Evolutionary conservation across 1,140 invertebrate species (phyloP), one percentile per base, ranked within the genome.

Genomic region (Bombus pyrosoma): DNA sequence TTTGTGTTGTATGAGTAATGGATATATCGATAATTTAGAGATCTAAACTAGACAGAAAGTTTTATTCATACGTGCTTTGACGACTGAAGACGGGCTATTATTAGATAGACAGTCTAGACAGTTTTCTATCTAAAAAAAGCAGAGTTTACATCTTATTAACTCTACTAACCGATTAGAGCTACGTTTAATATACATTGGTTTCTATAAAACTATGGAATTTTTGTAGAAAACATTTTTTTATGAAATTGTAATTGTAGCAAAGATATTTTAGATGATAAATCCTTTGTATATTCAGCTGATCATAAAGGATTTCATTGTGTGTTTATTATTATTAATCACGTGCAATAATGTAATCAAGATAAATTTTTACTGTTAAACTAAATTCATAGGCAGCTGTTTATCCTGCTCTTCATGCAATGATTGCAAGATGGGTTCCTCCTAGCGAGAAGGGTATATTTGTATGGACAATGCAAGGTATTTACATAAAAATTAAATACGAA

Each of bases 371-470:
- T 25, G 37, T 22, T 34, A 66, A n/a, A 13, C 22, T 32, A 43
- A 59, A 81, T 86, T 92, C 92, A 73, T 90, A 97, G 97, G 97
- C 97, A 9, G 96, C 97, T 12, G 95, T 97, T 68, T 97, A 97
- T 95, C 97, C 97, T 13, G 96, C 97, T 25, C 94, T 97, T 28
- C 97, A 97, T 87, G 96, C 96, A 47, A 94, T 98, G 89, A 96
- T 98, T 47, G 97, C 97, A 0, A 95, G 96, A 90, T 97, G 97
- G 97, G 96, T 96, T 1, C 97, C 97, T 18, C 97, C 97, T n/a
- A 96, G 96, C 32, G 97, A 98, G 90, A 97, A 97, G 92, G 97
- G 97, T 74, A 97, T 97, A 94, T 98, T 98, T 91, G 96, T 97
- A 1, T 97, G 97, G 91, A 96, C 97, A 25, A 95, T 97, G 91